Base-by-base conservation (phyloP, 2,888 invertebrate genomes). In the Drosophila kanekoi region DNA sequence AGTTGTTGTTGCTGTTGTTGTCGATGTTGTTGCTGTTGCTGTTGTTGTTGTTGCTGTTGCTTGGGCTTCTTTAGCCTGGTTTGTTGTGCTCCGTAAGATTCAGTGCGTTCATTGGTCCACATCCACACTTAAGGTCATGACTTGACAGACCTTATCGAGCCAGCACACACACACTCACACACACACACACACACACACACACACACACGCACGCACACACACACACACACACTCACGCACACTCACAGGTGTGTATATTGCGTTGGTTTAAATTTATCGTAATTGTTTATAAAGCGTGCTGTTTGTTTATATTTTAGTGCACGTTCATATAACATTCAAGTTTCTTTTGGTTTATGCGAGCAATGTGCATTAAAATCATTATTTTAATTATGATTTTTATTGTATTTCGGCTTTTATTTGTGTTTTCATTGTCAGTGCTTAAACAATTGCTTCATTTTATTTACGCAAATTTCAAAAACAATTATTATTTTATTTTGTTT, bases 101-200 rank as follows among this genome's bases (percentile, higher is more conserved):
- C 70, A 63, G 33, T 67, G 76, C 77, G 77, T 87, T 79, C 77
- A 77, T 79, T 84, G 85, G 80, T 77, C 78, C 79, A 89, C 72
- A 85, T 80, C 54, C 44, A 43, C 56, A 68, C 53, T 79, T 84
- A 89, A 91, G 90, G 91, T 90, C 89, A 85, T 70, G 79, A 80
- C 67, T 75, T 64, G 69, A 13, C 72, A 81, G 89, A 82, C 73
- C 77, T 74, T 85, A 78, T 75, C 65, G 81, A 37, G 41, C 20
- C 48, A 37, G 40, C 62, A 40, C 33, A 51, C n/a, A 28, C 9
- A 40, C 37, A 33, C 9, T 38, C 32, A 52, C 63, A 49, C 37
- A 49, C 32, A 9, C 6, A 35, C 38, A n/a, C 1, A 38, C 43
- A 20, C 58, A 40, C 33, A 20, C 32, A 28, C 32, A 40, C 14